Conservation (phyloP, 2,888 invertebrate species). For the Ceramica pisi region DNA sequence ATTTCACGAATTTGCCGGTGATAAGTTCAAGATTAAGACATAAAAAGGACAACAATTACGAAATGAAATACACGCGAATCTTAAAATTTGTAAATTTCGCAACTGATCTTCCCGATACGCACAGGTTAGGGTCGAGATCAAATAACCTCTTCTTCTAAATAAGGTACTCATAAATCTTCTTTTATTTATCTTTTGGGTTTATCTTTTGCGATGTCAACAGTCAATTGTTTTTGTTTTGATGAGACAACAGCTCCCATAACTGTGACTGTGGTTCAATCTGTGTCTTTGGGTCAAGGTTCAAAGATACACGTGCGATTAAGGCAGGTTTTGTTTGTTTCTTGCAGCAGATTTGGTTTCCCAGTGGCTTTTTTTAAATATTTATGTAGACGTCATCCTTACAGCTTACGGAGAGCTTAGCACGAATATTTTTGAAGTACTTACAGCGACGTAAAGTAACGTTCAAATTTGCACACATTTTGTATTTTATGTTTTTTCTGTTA, state of each 20-base stretch:
- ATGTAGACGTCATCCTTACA: neutral
- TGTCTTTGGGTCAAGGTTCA: conserved; percentile 37
- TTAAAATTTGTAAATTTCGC: too few species aligned
- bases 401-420: too few species aligned
- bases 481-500: too few species aligned
- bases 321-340: conserved; percentile 8
- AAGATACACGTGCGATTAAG: conserved; percentile 34
- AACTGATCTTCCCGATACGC: too few species aligned
- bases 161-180: neutral
- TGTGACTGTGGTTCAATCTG: neutral
- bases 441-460: too few species aligned
- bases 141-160: too few species aligned
- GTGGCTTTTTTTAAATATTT: neutral
- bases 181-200: neutral
- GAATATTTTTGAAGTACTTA: too few species aligned
- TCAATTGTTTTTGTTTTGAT: conserved; percentile 19
- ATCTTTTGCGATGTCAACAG: neutral
- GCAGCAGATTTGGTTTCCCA: neutral
- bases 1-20: too few species aligned
- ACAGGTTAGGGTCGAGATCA: too few species aligned
- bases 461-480: too few species aligned
- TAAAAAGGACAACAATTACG: neutral
- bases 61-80: neutral
- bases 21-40: too few species aligned
- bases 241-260: conserved; percentile 12